Percentiles rank a stretch among this genome's conserved stretches.
Evolutionary conservation across 2,113 vertebrate genomes (phyloP).

Genomic region (Natator depressus): DNA sequence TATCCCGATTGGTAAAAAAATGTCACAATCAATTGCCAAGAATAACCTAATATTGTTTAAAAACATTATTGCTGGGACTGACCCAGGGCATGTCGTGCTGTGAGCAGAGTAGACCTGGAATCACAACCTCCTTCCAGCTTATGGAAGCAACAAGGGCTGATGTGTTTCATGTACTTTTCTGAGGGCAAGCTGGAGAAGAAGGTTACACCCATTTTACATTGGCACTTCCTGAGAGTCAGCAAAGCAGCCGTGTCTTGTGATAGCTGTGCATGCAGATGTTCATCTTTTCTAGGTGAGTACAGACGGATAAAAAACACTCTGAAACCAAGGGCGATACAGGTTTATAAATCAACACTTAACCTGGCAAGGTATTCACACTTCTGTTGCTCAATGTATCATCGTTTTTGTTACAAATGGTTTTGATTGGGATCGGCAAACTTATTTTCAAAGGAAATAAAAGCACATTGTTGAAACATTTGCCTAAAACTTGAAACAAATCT

Average conservation of each 20-base stretch:
- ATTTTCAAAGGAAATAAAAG: neutral
- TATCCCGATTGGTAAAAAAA: constrained; percentile 60
- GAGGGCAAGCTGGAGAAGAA: constrained; percentile 10
- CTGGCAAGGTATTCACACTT: neutral
- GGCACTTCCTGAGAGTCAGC: neutral
- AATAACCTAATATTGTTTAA: constrained; percentile 61
- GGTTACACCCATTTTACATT: neutral
- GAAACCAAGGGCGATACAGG: fast-evolving
- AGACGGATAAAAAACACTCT: neutral
- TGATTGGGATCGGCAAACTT: neutral
- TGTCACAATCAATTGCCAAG: constrained; percentile 38
- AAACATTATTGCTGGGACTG: constrained; percentile 59
- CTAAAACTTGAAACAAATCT: neutral
- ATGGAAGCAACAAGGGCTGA: neutral
- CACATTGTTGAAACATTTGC: neutral
- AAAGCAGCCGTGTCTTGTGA: neutral
- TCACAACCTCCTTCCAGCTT: constrained; percentile 33
- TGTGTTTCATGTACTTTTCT: neutral
- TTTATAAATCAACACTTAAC: neutral
- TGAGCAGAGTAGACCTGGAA: constrained; percentile 20
- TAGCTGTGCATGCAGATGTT: neutral
- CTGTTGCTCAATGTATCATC: fast-evolving
- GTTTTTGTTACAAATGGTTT: neutral
- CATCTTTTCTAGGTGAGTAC: neutral
- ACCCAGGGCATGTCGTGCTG: constrained; percentile 61